Percentiles rank a stretch among this genome's conserved stretches.
phyloP scores from a whole-genome alignment of 2,888 invertebrate genomes.

The Tolmerus cingulatus region DNA sequence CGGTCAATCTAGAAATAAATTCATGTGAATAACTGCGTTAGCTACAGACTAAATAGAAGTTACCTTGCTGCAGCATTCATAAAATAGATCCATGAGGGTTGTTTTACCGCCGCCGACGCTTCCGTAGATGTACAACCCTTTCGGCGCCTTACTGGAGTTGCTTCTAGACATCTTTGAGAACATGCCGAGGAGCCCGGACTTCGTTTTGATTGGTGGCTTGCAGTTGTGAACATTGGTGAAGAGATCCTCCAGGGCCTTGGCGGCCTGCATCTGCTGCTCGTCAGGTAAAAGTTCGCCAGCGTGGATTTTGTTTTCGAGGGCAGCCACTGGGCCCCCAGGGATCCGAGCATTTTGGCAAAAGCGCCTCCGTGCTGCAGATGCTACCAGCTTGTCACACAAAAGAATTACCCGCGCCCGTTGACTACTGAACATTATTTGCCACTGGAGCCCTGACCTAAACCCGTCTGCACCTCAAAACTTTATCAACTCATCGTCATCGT shows the following conservation, averaged over 20 bases:
- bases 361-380: not conserved
- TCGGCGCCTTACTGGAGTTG: constrained; percentile 66
- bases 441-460: constrained; percentile 14
- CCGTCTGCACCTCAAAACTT: not conserved
- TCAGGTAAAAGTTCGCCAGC: constrained; percentile 72
- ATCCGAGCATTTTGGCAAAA: not conserved
- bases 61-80: constrained; percentile 73
- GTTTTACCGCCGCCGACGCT: constrained; percentile 97
- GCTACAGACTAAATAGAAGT: not conserved
- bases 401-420: not conserved
- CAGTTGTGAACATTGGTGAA: constrained; percentile 72
- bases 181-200: constrained; percentile 53
- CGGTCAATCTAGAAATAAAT: constrained; percentile 68
- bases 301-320: constrained; percentile 69
- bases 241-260: constrained; percentile 74
- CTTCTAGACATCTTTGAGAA: constrained; percentile 52
- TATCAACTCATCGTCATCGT: constrained; percentile 35
- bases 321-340: constrained; percentile 64
- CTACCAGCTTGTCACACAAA: not conserved
- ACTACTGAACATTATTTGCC: not conserved
- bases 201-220: constrained; percentile 61
- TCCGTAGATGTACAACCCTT: constrained; percentile 88
- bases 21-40: not conserved
- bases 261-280: constrained; percentile 75
- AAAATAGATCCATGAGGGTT: constrained; percentile 98